Percentiles rank a stretch among this genome's conserved stretches.
phyloP scores from a whole-genome alignment of 2,888 invertebrate genomes.

The Branchipolynoe longqiensis region DNA sequence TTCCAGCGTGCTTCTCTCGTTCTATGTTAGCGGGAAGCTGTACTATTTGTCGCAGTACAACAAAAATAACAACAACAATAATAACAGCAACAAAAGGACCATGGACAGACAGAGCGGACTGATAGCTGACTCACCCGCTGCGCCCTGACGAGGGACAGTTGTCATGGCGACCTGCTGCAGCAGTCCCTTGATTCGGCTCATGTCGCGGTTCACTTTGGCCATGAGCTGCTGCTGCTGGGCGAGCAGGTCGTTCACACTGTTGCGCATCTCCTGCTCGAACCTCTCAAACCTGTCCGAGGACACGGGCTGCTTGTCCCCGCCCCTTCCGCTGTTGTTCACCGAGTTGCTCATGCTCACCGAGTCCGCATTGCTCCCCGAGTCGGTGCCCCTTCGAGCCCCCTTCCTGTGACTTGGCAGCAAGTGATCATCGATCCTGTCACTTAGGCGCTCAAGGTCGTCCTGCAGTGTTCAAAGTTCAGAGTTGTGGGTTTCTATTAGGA shows the following conservation, averaged over 20 bases:
- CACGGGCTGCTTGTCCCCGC: slow-evolving; percentile 61
- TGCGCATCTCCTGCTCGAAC: slow-evolving; percentile 72
- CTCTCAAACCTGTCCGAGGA: slow-evolving; percentile 70
- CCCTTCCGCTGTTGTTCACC: slow-evolving; percentile 10
- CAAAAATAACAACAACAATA: no score
- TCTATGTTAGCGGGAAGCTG: no score
- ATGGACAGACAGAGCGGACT: no score
- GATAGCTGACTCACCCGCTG: no score
- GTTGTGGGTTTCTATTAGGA: no score
- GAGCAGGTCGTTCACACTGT: slow-evolving; percentile 69
- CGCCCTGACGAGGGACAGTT: slow-evolving; percentile 2
- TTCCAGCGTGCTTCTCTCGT: no score
- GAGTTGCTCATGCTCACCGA: no score
- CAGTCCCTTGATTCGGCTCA: slow-evolving; percentile 70
- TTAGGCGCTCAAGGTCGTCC: slow-evolving; percentile 58
- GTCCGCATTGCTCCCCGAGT: background rate
- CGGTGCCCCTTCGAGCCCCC: no score
- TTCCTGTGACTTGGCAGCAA: no score
- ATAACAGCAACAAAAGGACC: no score
- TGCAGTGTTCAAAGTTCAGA: no score
- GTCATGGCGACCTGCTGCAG: slow-evolving; percentile 61
- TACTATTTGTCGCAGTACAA: no score
- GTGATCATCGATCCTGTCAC: slow-evolving; percentile 46
- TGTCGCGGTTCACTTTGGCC: slow-evolving; percentile 70
- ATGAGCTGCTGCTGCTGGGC: slow-evolving; percentile 71